Conservation (phyloP, 2,113 vertebrate genomes). For the Notarius lentiginosus region DNA sequence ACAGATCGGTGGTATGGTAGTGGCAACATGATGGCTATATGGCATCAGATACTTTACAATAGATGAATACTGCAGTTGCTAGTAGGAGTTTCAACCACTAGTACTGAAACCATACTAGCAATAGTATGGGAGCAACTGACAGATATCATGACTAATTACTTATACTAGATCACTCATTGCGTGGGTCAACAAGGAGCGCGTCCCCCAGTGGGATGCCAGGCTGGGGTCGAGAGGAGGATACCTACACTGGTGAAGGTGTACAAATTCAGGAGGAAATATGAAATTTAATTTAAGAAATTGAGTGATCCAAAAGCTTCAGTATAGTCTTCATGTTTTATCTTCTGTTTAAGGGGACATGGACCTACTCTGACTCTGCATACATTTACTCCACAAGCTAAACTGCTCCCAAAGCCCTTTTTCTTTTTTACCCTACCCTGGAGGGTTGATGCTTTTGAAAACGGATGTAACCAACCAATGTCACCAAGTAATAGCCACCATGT, state of each 20-base stretch:
- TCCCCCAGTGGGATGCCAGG: too few relatives aligned
- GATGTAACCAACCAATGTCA: not conserved
- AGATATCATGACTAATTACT: too few relatives aligned
- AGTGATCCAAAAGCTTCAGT: not conserved
- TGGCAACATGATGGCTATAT: too few relatives aligned
- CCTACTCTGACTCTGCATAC: not conserved
- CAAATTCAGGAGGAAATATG: not conserved
- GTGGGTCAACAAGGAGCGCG: too few relatives aligned
- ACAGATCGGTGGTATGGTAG: too few relatives aligned
- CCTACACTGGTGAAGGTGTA: not conserved
- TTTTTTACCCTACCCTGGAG: not conserved
- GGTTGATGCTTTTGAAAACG: not conserved
- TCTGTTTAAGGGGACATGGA: not conserved
- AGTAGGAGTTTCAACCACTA: too few relatives aligned
- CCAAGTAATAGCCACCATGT: not conserved
- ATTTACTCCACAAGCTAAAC: not conserved
- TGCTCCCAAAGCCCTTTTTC: not conserved
- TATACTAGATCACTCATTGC: too few relatives aligned
- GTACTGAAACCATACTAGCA: too few relatives aligned
- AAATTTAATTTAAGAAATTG: not conserved
- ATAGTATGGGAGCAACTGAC: too few relatives aligned
- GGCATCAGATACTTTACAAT: too few relatives aligned
- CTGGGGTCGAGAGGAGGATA: too few relatives aligned
- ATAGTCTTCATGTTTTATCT: not conserved
- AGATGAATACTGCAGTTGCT: too few relatives aligned